phyloP scores from a whole-genome alignment of 2,888 invertebrate genomes.

The Oxystoma pomonae region DNA sequence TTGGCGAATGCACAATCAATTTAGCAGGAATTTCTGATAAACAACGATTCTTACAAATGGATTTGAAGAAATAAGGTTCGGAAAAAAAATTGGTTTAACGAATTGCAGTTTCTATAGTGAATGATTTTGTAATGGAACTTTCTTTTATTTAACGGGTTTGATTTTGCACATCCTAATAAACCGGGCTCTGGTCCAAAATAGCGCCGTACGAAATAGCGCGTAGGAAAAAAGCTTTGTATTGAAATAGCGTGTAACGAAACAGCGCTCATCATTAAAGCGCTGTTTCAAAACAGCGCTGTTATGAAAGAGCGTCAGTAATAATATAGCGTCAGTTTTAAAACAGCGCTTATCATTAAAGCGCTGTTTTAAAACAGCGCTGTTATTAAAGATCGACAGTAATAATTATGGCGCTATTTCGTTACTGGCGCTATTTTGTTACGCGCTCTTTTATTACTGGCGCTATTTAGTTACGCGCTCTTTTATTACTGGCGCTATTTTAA shows the following conservation, averaged over 20 bases:
- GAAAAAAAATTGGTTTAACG: too few relatives aligned
- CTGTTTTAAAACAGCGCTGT: background rate
- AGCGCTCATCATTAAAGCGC: background rate
- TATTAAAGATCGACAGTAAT: too few relatives aligned
- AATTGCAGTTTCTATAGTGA: too few relatives aligned
- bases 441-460: background rate
- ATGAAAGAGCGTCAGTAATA: background rate
- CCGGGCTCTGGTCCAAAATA: background rate
- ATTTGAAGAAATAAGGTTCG: too few relatives aligned
- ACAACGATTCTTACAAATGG: too few relatives aligned
- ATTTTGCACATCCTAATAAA: too few relatives aligned
- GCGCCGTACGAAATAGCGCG: background rate
- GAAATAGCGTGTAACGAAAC: background rate
- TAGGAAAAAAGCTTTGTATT: background rate
- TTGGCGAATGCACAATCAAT: too few relatives aligned
- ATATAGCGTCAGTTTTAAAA: background rate
- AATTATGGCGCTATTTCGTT: background rate
- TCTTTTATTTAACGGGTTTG: too few relatives aligned
- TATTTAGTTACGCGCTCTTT: too few relatives aligned
- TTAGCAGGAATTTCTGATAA: too few relatives aligned
- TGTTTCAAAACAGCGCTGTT: background rate
- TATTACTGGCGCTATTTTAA: too few relatives aligned
- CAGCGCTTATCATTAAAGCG: background rate
- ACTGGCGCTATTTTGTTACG: background rate
- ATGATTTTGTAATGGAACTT: too few relatives aligned